phyloP scores from a whole-genome alignment of 2,888 invertebrate genomes.

The Metopia argyrocephala region DNA sequence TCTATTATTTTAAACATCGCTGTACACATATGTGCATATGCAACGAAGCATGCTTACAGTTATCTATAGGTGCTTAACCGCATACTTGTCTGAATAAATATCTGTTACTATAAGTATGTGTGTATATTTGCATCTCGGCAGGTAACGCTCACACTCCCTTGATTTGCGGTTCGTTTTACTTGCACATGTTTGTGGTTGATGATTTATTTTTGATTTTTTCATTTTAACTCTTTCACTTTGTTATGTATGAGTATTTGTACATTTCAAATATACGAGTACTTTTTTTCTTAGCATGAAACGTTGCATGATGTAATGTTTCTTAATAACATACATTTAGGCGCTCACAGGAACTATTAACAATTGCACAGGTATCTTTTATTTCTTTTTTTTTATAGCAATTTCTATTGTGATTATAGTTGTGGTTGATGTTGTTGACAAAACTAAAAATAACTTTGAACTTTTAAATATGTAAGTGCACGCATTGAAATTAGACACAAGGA shows the following conservation, averaged over 20 bases:
- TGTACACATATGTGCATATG: too few species aligned
- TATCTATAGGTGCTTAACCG: too few species aligned
- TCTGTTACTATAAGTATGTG: too few species aligned
- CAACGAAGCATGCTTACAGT: too few species aligned
- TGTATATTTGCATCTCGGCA: not conserved
- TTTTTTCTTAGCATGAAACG: not conserved
- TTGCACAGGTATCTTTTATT: conserved; percentile 27
- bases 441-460: not conserved
- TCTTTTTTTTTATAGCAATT: too few species aligned
- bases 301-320: conserved; percentile 64
- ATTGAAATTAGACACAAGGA: too few species aligned
- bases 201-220: not conserved
- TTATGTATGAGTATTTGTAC: not conserved
- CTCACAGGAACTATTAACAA: conserved; percentile 32
- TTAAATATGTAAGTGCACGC: not conserved
- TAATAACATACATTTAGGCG: conserved; percentile 70
- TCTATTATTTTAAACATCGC: too few species aligned
- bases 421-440: not conserved
- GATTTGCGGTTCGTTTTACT: not conserved
- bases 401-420: not conserved
- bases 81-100: too few species aligned
- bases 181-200: not conserved
- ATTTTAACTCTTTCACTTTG: not conserved
- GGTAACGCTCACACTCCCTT: not conserved
- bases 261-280: not conserved